Evolutionary conservation across 2,113 vertebrate species (phyloP).

Genomic region (Leucopsar rothschildi): DNA sequence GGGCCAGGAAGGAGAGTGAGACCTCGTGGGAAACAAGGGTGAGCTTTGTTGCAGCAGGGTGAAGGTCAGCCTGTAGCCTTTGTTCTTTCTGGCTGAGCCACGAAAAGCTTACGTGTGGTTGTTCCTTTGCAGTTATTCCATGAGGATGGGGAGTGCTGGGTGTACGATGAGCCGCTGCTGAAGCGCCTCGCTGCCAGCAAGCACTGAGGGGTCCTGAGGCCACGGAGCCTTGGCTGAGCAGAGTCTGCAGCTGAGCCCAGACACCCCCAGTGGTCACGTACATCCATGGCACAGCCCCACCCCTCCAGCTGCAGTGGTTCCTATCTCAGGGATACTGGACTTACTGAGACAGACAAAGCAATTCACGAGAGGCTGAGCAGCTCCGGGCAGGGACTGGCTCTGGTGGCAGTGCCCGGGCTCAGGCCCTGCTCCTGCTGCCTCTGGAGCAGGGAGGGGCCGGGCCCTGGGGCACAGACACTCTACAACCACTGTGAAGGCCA

Average conservation of each 20-base stretch:
- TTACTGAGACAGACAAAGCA: conserved; percentile 72
- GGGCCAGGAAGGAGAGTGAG: conserved; percentile 94
- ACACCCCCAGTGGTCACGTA: not conserved
- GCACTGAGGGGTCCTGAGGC: conserved; percentile 68
- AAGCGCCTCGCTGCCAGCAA: conserved; percentile 86
- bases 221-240: not conserved
- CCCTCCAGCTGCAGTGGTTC: conserved; percentile 73
- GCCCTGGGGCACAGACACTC: not conserved
- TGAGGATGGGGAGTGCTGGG: conserved; percentile 97
- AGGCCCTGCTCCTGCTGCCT: not conserved
- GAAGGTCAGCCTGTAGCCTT: not conserved
- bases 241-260: conserved; percentile 4
- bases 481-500: conserved; percentile 62
- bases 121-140: conserved; percentile 85
- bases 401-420: conserved; percentile 25
- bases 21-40: conserved; percentile 95
- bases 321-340: conserved; percentile 84
- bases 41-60: conserved; percentile 24
- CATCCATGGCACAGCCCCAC: conserved; percentile 37
- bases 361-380: conserved; percentile 53
- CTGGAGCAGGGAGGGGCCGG: conserved; percentile 22
- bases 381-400: conserved; percentile 27
- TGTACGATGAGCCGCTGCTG: conserved; percentile 94
- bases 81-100: accelerated
- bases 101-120: accelerated